Conservation (phyloP, 2,113 vertebrate species). For the Pandion haliaetus region DNA sequence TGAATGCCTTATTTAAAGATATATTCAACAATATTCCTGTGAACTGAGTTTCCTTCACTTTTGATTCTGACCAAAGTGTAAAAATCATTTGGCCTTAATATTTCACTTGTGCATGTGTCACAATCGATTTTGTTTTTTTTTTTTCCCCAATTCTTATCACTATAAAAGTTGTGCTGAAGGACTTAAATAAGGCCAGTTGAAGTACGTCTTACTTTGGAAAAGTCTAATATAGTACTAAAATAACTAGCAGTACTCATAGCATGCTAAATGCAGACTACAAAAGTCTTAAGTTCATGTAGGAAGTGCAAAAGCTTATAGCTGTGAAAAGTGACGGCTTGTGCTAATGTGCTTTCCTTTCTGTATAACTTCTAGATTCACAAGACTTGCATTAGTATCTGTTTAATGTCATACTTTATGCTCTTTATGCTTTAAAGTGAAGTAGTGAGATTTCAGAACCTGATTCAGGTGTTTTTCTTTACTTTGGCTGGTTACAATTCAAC, state of each 20-base stretch:
- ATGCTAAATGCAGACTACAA: neutral
- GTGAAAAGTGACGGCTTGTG: neutral
- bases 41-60: neutral
- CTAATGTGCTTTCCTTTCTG: neutral
- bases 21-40: neutral
- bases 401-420: neutral
- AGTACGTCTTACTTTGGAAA: neutral
- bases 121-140: no score
- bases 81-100: neutral
- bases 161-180: neutral
- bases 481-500: neutral
- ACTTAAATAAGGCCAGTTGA: neutral
- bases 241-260: neutral
- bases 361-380: neutral
- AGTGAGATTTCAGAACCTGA: neutral
- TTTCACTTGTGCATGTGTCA: neutral
- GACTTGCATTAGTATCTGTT: neutral
- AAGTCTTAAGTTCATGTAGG: neutral
- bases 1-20: neutral
- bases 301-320: neutral
- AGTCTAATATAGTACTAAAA: neutral
- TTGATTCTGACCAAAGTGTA: neutral
- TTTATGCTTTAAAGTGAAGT: neutral
- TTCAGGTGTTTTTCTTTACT: neutral
- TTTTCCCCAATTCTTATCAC: accelerated